These are phyloP conservation scores for Flexamia atlantica DNA, from an alignment of 2,888 invertebrate species.

Conservation along the genomic window DNA sequence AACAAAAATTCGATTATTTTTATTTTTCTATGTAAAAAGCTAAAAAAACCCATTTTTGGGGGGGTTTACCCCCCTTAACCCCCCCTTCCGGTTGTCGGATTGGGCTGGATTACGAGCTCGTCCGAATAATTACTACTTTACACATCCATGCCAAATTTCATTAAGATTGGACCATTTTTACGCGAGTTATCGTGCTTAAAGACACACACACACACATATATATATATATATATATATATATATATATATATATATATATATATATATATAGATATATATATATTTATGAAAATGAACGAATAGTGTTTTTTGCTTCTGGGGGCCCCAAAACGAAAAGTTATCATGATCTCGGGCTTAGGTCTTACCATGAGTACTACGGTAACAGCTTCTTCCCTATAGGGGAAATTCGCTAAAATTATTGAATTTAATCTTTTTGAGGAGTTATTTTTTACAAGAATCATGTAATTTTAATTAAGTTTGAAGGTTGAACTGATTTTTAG, in stretches of 20 bases:
- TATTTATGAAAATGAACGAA: neutral
- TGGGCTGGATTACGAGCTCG: neutral
- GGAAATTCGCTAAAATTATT: constrained; percentile 12
- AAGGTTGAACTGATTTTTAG: no score
- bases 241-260: neutral
- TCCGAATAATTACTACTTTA: neutral
- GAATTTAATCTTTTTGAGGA: no score
- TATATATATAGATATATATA: neutral
- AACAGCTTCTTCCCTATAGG: constrained; percentile 15
- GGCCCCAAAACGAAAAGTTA: neutral
- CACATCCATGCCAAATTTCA: neutral
- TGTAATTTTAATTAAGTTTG: no score
- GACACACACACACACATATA: neutral
- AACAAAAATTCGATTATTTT: no score
- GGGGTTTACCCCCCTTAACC: no score
- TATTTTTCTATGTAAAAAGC: no score
- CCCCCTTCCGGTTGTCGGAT: no score
- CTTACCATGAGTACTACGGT: constrained; percentile 6
- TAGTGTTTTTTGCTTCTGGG: neutral
- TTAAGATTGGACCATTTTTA: neutral
- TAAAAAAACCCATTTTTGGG: no score
- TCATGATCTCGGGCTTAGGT: neutral
- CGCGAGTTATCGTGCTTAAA: neutral
- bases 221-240: constrained; percentile 20
- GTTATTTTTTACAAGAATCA: no score